These are phyloP conservation scores for Erinaceus europaeus DNA, from an alignment of 2,113 vertebrate genomes.

Conservation along the genomic window DNA sequence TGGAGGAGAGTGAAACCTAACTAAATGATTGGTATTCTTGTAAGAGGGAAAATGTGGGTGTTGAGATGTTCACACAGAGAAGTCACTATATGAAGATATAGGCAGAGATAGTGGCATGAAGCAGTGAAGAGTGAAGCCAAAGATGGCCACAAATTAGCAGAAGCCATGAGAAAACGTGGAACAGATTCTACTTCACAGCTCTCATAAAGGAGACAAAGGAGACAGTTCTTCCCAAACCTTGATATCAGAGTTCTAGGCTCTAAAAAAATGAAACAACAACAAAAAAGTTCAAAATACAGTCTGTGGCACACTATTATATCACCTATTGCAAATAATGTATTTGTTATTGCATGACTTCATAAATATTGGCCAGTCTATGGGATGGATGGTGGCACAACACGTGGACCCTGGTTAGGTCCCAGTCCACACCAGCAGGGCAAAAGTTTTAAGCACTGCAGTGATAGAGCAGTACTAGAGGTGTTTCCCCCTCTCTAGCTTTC, in stretches of 20 bases:
- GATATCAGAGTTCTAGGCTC: not conserved
- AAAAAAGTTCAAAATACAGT: not conserved
- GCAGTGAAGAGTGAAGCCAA: not conserved
- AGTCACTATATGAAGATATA: not conserved
- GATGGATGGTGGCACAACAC: too few relatives aligned
- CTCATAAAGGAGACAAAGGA: too few relatives aligned
- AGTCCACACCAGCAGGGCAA: too few relatives aligned
- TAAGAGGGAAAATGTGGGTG: not conserved
- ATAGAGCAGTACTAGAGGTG: too few relatives aligned
- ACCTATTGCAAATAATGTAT: not conserved
- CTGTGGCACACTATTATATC: not conserved
- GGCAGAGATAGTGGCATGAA: not conserved
- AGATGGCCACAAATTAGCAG: not conserved
- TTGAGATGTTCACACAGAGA: not conserved
- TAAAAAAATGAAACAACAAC: not conserved
- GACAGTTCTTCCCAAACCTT: not conserved
- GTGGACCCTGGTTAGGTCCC: too few relatives aligned
- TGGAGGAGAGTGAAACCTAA: not conserved
- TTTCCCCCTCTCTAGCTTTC: too few relatives aligned
- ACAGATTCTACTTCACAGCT: not conserved
- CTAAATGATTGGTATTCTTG: not conserved
- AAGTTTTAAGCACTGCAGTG: too few relatives aligned
- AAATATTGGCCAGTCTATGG: not conserved
- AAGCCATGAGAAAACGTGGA: not conserved
- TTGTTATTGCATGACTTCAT: not conserved